Base-by-base conservation (phyloP, 2,797 vertebrate genomes). In the Arnoldichthys spilopterus region DNA sequence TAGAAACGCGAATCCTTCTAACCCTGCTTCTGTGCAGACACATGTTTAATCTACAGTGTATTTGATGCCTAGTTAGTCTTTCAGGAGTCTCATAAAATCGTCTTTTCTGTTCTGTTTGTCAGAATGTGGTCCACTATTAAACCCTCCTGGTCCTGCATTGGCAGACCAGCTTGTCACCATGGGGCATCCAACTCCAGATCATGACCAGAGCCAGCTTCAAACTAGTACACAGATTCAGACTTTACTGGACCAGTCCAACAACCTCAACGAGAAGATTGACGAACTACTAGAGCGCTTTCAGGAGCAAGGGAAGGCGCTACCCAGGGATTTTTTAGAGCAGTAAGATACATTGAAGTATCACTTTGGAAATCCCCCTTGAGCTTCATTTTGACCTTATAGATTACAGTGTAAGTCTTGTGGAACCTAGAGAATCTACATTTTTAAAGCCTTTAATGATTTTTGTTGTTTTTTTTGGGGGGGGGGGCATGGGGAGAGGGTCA, bases 241-340 rank as follows among this genome's bases (percentile, higher is more conserved):
- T 1, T 94, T 96, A 67, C 89, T 98, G 85, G 95, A 97, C 83
- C 96, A 96, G 90, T 93, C 95, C 87, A 95, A 96, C 89, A 76
- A 93, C 6, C 96, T 98, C 79, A 91, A 91, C 5, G 77, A 92
- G 87, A 98, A 99, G 87, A 98, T 98, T 0, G 96, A 97, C 51
- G 94, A 98, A 84, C 91, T 99, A 87, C 94, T 99, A 32, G 97
- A 98, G 87, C 96, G 95, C 16, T 90, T 98, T 79, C 97, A 98
- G 87, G 97, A 95, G 90, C 96, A 97, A 91, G 96, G 94, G 70
- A 95, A 92, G 92, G 92, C 93, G 75, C 89, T 93, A 85, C 89
- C 91, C 51, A 93, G 92, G 83, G 95, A 96, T 0, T 95, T 94
- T 82, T 94, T 92, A 90, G 75, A 83, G 77, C 81, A 86, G 80